Conservation (phyloP, 1,140 invertebrate species). For the Zaprionus camerounensis region DNA sequence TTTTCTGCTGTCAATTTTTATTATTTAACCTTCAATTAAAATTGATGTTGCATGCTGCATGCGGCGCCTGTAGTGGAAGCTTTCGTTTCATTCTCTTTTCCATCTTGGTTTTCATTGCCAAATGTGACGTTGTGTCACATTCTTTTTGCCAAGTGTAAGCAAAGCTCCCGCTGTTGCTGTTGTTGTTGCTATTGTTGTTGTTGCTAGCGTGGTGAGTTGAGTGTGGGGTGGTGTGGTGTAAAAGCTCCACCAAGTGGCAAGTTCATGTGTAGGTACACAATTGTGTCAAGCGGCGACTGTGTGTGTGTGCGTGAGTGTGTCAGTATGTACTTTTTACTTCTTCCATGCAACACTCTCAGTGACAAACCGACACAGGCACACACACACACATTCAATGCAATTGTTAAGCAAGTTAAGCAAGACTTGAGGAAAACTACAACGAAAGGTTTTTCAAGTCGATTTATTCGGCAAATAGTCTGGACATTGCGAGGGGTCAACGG, state of each 20-base stretch:
- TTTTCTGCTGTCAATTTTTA: neutral
- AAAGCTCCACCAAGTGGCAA: conserved; percentile 63
- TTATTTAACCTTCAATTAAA: neutral
- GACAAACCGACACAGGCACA: conserved; percentile 1
- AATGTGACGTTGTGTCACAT: conserved; percentile 12
- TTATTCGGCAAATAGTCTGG: conserved; percentile 45
- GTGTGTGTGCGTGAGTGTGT: conserved; percentile 10
- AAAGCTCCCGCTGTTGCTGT: conserved; percentile 52
- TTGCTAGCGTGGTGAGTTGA: conserved; percentile 36
- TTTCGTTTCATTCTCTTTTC: conserved; percentile 19
- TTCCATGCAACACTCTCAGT: conserved; percentile 46
- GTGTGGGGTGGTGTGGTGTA: conserved; percentile 33
- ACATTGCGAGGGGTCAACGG: conserved; percentile 55
- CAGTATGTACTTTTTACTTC: conserved; percentile 24
- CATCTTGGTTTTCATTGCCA: conserved; percentile 23
- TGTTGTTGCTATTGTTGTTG: conserved; percentile 22
- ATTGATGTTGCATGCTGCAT: conserved; percentile 26
- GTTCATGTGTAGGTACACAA: conserved; percentile 73
- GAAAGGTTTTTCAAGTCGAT: conserved; percentile 22
- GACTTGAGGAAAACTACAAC: neutral
- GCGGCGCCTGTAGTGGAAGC: conserved; percentile 13
- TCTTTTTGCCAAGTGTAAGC: conserved; percentile 37
- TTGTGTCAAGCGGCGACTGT: conserved; percentile 43
- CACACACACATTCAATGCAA: neutral
- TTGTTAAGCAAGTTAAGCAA: conserved; percentile 11